phyloP scores from a whole-genome alignment of 2,797 vertebrate genomes.

The Heteromormyrus szaboi region DNA sequence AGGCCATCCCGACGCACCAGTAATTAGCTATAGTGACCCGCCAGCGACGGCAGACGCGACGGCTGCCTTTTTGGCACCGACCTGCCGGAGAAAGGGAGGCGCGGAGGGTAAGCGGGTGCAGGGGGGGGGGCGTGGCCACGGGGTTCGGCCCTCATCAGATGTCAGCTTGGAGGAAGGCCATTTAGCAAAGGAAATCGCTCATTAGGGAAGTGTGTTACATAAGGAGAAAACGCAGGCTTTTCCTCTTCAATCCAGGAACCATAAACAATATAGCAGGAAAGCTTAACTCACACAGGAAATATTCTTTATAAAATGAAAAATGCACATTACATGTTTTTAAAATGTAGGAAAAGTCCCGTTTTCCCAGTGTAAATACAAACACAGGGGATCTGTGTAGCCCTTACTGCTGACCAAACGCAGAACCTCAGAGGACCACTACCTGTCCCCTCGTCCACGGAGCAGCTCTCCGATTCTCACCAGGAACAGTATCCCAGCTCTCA shows the following conservation, averaged over 20 bases:
- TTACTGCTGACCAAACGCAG: neutral
- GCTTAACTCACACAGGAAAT: conserved; percentile 6
- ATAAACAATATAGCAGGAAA: conserved; percentile 46
- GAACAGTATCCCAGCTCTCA: neutral
- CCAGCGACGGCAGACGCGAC: neutral
- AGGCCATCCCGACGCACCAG: neutral
- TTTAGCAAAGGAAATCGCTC: conserved; percentile 53
- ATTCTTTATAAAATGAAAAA: neutral
- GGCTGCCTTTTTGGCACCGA: neutral
- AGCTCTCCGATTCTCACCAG: neutral
- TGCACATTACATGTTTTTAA: neutral
- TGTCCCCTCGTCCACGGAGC: neutral
- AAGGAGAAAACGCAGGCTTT: conserved; percentile 30
- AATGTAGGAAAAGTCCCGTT: neutral
- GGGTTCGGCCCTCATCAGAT: conserved; percentile 15
- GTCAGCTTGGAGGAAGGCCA: conserved; percentile 23
- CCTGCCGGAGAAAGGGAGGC: neutral
- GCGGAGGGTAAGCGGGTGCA: neutral
- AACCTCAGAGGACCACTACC: neutral
- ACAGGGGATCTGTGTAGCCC: neutral
- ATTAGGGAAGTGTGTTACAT: conserved; percentile 49
- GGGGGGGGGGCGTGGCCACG: conserved; percentile 8
- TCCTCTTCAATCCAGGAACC: conserved; percentile 40
- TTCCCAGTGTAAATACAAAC: neutral
- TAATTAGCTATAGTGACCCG: neutral